Evolutionary conservation across 2,888 invertebrate genomes (phyloP).

Genomic region (Cremastobaeus sp.): DNA sequence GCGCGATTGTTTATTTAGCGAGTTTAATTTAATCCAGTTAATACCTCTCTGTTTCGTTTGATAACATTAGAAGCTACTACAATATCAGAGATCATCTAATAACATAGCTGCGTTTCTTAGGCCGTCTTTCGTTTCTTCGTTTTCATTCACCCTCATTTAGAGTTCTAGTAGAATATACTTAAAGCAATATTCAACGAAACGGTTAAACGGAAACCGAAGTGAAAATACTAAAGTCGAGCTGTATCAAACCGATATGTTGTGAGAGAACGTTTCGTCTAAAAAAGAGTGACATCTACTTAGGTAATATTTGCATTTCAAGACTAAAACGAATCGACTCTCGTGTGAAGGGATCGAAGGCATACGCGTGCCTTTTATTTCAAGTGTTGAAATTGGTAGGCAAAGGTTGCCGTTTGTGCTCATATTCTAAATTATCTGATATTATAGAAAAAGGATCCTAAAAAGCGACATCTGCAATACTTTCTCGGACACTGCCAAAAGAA

Average conservation of each 20-base stretch:
- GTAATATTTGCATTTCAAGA: constrained; percentile 13
- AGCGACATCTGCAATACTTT: constrained; percentile 34
- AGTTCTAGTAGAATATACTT: constrained; percentile 3
- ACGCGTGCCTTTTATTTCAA: not conserved
- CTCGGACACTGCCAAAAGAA: constrained; percentile 54
- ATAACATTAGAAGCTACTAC: constrained; percentile 39
- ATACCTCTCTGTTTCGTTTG: too few species aligned
- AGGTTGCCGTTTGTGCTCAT: not conserved
- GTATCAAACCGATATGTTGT: constrained; percentile 47
- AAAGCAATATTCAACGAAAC: constrained; percentile 19
- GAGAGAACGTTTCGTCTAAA: constrained; percentile 28
- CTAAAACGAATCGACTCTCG: constrained; percentile 12
- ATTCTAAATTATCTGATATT: constrained; percentile 6
- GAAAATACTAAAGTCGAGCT: not conserved
- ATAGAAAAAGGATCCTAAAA: constrained; percentile 20
- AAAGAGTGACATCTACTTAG: constrained; percentile 27
- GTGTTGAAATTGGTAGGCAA: not conserved
- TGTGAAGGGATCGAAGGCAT: not conserved
- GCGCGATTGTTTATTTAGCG: constrained; percentile 20
- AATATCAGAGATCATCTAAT: constrained; percentile 36
- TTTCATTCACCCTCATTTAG: not conserved
- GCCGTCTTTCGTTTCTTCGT: constrained; percentile 49
- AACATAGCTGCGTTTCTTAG: constrained; percentile 32
- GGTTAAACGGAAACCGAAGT: not conserved
- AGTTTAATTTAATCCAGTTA: not conserved